Evolutionary conservation across 2,888 invertebrate genomes (phyloP).

Genomic region (Ditylenchus weischeri): DNA sequence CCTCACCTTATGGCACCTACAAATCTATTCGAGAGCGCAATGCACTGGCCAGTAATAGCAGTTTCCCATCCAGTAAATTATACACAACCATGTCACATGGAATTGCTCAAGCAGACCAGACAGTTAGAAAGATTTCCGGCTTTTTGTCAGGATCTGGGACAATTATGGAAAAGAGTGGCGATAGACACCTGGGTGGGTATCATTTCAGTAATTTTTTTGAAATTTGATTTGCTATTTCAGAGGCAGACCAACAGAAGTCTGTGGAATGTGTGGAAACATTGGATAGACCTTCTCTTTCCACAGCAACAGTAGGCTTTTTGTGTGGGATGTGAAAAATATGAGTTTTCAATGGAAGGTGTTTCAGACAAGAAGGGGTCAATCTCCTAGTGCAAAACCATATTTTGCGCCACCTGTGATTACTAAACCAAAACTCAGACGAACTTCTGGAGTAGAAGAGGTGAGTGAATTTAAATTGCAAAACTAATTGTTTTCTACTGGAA

Average conservation of each 20-base stretch:
- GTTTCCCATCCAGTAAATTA: conserved; percentile 21
- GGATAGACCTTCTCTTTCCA: not conserved
- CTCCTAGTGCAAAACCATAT: too few species aligned
- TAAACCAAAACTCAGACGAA: conserved; percentile 2
- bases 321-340: too few species aligned
- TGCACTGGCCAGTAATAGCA: conserved; percentile 16
- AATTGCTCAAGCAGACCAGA: conserved; percentile 3
- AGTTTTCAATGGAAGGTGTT: too few species aligned
- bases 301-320: not conserved
- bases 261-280: too few species aligned
- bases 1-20: conserved; percentile 19
- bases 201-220: too few species aligned
- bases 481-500: too few species aligned
- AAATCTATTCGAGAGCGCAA: conserved; percentile 28
- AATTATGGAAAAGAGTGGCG: not conserved
- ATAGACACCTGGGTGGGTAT: not conserved
- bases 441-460: conserved; percentile 10
- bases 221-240: not conserved
- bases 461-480: not conserved
- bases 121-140: conserved; percentile 5
- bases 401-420: not conserved
- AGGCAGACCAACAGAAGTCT: not conserved
- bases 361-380: too few species aligned
- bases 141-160: conserved; percentile 10
- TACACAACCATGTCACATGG: conserved; percentile 3